A percentile compares a stretch with the other conserved stretches of the same genome.
These are phyloP conservation scores for Drosophila histrio DNA, from an alignment of 2,888 invertebrate species.

Conservation along the genomic window DNA sequence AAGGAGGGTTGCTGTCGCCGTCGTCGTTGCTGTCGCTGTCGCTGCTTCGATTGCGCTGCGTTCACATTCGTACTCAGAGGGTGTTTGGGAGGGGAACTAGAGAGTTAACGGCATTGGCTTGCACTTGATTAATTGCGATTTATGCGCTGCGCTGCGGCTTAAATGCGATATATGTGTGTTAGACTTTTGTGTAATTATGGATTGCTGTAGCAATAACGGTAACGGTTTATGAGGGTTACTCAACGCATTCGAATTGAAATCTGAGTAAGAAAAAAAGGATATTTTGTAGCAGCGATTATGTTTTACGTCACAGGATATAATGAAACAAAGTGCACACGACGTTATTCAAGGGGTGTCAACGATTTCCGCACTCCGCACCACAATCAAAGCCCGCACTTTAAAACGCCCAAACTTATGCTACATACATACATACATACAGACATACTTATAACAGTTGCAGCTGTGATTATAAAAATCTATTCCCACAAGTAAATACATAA, in stretches of 20 bases:
- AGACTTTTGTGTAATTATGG: constrained; percentile 66
- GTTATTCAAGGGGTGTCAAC: constrained; percentile 38
- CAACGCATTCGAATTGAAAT: constrained; percentile 42
- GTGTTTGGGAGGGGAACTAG: constrained; percentile 14
- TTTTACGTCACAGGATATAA: constrained; percentile 33
- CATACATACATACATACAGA: constrained; percentile 2
- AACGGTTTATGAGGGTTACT: constrained; percentile 59
- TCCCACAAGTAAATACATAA: constrained; percentile 46
- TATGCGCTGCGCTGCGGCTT: constrained; percentile 70
- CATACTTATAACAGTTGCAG: constrained; percentile 23
- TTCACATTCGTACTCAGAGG: constrained; percentile 1
- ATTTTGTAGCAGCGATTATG: constrained; percentile 43
- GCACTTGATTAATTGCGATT: constrained; percentile 80
- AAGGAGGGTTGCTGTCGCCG: constrained; percentile 38
- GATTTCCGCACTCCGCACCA: constrained; percentile 3
- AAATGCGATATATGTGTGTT: constrained; percentile 66
- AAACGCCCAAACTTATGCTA: constrained; percentile 58
- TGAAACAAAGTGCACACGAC: constrained; percentile 35
- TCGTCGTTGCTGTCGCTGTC: constrained; percentile 15
- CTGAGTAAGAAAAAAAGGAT: constrained; percentile 46
- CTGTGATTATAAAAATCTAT: constrained; percentile 44
- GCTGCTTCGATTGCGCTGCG: constrained; percentile 21
- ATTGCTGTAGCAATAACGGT: constrained; percentile 38
- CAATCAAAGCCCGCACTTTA: too few species aligned
- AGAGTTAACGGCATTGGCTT: constrained; percentile 72